Base-by-base conservation (phyloP, 2,888 invertebrate species). In the Hipparchia sbordonii region DNA sequence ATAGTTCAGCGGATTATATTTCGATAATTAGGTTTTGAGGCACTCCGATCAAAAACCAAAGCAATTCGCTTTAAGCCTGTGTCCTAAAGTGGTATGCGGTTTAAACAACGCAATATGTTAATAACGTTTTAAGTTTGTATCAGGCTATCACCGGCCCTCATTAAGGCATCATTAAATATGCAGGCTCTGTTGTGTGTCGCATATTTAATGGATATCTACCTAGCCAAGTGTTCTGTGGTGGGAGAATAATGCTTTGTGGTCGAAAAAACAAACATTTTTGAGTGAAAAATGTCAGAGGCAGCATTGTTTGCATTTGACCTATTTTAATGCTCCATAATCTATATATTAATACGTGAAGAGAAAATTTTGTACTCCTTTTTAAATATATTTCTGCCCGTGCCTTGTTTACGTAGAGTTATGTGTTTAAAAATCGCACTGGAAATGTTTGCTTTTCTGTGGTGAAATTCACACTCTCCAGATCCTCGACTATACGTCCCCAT, bases 91-190 rank as follows among this genome's bases (percentile, higher is more conserved):
- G 45, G 7, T 46, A 56, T 39, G 52, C 4, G 45, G 13, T 70
- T 59, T 8, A 61, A 59, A 59, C 45, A 51, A 33, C 52, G 10
- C 46, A 39, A 39, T 39, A 59, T 13, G 13, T 46, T 12, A 59
- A 57, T 23, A 39, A 39, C 9, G 23, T 60, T 54, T 12, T 12
- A 66, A 66, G 54, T 66, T 66, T 10, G 45, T 46, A 10, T 6
- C 23, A 46, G 10, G 67, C 52, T 23, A 39, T 54, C 51, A 33
- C 10, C 12, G 59, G 45, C 59, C 54, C 52, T 46, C 66, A 67
- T 71, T 46, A 66, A 67, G 60, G 60, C 39, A 8, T 51, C 71
- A 67, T 67, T 67, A 67, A 60, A 71, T 67, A 71, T 71, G 51
- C 59, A 71, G 13, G 10, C 23, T 61, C 13, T 46, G 56, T 60